Evolutionary conservation across 2,888 invertebrate genomes (phyloP).

Genomic region (Rhyacophila evoluta): DNA sequence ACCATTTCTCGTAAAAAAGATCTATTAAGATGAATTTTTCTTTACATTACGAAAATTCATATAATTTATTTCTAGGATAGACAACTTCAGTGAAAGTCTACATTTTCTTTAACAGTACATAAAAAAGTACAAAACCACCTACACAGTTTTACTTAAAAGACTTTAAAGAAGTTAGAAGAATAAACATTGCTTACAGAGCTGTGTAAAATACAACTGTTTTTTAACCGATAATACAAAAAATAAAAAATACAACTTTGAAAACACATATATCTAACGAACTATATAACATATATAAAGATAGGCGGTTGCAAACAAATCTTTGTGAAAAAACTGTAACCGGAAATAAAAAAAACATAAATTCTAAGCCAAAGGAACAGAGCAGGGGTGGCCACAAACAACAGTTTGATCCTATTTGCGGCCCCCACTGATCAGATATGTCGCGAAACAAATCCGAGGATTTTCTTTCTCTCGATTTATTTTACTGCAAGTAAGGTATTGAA

Average conservation of each 20-base stretch:
- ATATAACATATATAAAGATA: not conserved
- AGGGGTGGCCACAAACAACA: slow-evolving; percentile 19
- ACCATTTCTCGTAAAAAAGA: too few relatives aligned
- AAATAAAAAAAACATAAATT: not conserved
- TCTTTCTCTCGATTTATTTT: not conserved
- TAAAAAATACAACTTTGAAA: not conserved
- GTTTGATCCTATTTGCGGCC: slow-evolving; percentile 11
- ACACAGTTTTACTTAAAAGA: too few relatives aligned
- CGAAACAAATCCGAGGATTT: slow-evolving; percentile 25
- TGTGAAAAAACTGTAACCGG: not conserved
- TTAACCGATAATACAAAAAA: not conserved
- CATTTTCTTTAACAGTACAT: too few relatives aligned
- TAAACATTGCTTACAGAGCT: too few relatives aligned
- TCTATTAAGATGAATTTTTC: too few relatives aligned
- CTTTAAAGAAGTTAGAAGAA: too few relatives aligned
- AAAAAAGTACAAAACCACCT: too few relatives aligned
- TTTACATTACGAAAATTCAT: too few relatives aligned
- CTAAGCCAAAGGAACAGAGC: not conserved
- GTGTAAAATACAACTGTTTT: too few relatives aligned
- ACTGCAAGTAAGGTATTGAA: not conserved
- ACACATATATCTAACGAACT: not conserved
- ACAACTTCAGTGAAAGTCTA: too few relatives aligned
- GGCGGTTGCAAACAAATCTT: too few relatives aligned
- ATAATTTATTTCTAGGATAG: too few relatives aligned
- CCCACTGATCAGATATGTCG: slow-evolving; percentile 17